phyloP scores from a whole-genome alignment of 2,888 invertebrate genomes.

The Vesta saturnalis region DNA sequence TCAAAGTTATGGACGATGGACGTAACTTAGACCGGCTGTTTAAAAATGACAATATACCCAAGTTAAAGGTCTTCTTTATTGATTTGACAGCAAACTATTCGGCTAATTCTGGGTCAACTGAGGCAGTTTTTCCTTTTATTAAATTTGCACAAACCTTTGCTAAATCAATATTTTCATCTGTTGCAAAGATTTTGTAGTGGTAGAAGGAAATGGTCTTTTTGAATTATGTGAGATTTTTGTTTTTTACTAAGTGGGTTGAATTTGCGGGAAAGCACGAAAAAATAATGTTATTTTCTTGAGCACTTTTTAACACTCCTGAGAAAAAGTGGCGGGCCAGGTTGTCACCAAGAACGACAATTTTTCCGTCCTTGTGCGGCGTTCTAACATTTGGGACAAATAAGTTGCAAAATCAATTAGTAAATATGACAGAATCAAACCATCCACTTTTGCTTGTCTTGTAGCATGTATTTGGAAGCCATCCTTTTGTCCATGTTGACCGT shows the following conservation, averaged over 20 bases:
- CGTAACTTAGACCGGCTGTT: no score
- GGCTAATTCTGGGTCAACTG: no score
- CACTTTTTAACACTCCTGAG: neutral
- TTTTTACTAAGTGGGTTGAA: neutral
- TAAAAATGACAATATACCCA: no score
- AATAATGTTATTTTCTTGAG: neutral
- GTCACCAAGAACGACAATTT: neutral
- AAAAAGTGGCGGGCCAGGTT: neutral
- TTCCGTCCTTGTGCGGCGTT: no score
- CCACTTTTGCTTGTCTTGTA: neutral
- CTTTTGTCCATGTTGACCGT: neutral
- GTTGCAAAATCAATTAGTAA: neutral
- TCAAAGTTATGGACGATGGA: no score
- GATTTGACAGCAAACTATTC: no score
- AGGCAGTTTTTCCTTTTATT: no score
- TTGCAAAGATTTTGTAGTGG: neutral
- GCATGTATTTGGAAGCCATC: neutral
- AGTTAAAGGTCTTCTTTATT: no score
- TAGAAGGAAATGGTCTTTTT: neutral
- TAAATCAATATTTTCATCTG: no score
- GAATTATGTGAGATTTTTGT: neutral
- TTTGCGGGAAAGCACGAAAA: neutral
- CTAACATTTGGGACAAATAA: neutral
- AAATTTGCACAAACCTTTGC: no score
- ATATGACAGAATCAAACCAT: no score